Conservation (phyloP, 1,140 invertebrate species). For the Eufriesea mexicana region DNA sequence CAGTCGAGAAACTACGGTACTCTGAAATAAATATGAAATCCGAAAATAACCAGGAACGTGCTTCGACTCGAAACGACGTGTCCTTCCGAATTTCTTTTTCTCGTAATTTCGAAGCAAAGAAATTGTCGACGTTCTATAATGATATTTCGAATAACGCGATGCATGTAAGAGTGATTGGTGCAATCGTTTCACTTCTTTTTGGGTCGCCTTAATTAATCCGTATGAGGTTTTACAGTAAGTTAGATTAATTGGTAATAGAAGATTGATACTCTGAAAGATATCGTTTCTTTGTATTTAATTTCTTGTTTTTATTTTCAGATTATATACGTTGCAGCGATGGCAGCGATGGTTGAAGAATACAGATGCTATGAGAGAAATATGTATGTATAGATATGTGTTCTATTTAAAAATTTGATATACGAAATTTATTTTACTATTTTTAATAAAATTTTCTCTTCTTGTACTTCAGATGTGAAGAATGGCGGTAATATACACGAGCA, state of each 20-base stretch:
- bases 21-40: slow-evolving; percentile 11
- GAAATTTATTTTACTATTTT: no score
- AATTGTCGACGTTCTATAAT: not conserved
- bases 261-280: not conserved
- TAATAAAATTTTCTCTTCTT: no score
- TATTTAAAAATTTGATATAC: not conserved
- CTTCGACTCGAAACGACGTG: not conserved
- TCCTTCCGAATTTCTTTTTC: not conserved
- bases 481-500: not conserved
- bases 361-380: no score
- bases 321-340: no score
- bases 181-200: not conserved
- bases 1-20: slow-evolving; percentile 26
- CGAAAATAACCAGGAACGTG: not conserved
- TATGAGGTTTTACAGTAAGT: not conserved
- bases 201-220: not conserved
- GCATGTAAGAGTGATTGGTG: no score
- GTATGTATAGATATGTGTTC: not conserved
- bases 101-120: not conserved
- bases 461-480: no score
- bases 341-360: no score
- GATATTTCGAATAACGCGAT: not conserved
- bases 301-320: not conserved
- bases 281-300: not conserved
- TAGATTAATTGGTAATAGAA: not conserved